Conservation (phyloP, 2,113 vertebrate genomes). For the Clarias magur region DNA sequence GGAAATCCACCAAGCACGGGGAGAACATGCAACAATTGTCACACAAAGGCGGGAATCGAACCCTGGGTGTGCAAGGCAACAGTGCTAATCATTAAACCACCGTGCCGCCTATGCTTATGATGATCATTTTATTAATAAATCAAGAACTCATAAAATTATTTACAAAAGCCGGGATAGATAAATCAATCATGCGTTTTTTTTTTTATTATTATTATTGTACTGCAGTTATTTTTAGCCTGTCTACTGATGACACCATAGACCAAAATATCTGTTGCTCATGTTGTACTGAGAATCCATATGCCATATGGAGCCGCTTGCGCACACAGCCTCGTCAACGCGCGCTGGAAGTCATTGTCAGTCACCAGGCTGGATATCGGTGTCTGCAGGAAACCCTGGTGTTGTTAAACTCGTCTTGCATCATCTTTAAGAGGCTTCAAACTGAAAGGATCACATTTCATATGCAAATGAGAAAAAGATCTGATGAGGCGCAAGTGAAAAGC, state of each 20-base stretch:
- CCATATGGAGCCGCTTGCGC: background rate
- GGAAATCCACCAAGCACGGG: too few species aligned
- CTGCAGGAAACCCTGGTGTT: background rate
- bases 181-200: background rate
- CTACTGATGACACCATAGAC: background rate
- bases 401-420: background rate
- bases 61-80: too few species aligned
- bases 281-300: too few species aligned
- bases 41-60: too few species aligned
- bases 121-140: background rate
- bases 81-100: too few species aligned
- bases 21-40: too few species aligned
- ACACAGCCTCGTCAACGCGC: background rate
- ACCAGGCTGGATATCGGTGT: background rate
- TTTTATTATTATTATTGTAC: background rate
- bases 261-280: background rate
- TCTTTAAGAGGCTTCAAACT: constrained; percentile 2
- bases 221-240: background rate
- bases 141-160: background rate
- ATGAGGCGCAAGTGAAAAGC: background rate
- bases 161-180: background rate
- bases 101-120: too few species aligned
- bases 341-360: background rate
- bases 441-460: background rate
- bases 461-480: background rate